Percentiles rank a stretch among this genome's conserved stretches.
These are phyloP conservation scores for Bombyx mandarina DNA, from an alignment of 1,140 invertebrate genomes.

Conservation along the genomic window DNA sequence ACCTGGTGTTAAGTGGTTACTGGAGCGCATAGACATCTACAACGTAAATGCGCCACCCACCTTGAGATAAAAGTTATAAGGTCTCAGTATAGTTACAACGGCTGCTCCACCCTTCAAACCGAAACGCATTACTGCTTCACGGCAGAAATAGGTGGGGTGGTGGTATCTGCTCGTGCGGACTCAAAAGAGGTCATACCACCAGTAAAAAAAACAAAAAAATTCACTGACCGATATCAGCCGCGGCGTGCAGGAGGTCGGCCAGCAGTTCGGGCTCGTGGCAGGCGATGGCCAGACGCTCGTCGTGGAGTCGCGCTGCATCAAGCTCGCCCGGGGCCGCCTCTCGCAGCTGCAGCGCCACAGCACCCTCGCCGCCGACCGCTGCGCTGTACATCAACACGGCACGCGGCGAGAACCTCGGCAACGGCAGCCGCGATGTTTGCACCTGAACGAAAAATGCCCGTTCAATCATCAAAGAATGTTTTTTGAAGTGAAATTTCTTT, in stretches of 20 bases:
- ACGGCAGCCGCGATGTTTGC: conserved; percentile 61
- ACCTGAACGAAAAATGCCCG: conserved; percentile 25
- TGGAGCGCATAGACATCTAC: too few species aligned
- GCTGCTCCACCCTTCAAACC: too few species aligned
- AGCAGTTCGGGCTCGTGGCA: conserved; percentile 73
- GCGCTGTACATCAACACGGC: conserved; percentile 75
- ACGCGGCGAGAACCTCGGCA: conserved; percentile 69
- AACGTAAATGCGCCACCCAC: too few species aligned
- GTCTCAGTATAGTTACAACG: too few species aligned
- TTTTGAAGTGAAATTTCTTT: background rate
- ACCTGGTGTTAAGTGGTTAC: too few species aligned
- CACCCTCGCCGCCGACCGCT: conserved; percentile 71
- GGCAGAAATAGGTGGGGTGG: too few species aligned
- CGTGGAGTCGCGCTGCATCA: conserved; percentile 36
- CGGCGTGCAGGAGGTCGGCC: conserved; percentile 50
- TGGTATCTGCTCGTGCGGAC: too few species aligned
- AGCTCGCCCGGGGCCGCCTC: conserved; percentile 67
- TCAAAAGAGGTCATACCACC: too few species aligned
- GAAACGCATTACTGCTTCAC: too few species aligned
- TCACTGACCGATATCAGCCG: conserved; percentile 45
- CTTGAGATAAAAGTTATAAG: too few species aligned
- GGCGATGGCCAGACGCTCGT: conserved; percentile 69
- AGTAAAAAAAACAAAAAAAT: background rate
- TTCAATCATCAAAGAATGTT: background rate
- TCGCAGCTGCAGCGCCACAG: conserved; percentile 69